These are phyloP conservation scores for Gnathonemus longibarbis DNA, from an alignment of 2,113 vertebrate species.

Conservation along the genomic window DNA sequence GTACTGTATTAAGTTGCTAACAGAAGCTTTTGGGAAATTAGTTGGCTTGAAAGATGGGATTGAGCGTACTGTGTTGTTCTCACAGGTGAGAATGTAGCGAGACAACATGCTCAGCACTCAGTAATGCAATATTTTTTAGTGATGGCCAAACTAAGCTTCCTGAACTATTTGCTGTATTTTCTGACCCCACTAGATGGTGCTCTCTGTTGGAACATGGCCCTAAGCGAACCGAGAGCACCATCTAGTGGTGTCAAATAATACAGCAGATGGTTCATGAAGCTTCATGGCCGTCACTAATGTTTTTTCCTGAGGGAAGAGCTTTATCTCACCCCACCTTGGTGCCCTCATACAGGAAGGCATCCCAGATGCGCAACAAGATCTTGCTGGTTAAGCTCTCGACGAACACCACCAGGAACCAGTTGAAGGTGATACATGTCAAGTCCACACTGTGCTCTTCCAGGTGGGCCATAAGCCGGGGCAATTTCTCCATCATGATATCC, in stretches of 20 bases:
- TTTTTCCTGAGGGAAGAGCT: neutral
- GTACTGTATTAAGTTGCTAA: neutral
- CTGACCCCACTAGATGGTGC: neutral
- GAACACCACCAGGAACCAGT: conserved; percentile 91
- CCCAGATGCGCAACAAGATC: conserved; percentile 85
- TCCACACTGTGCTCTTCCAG: conserved; percentile 71
- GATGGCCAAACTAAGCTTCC: neutral
- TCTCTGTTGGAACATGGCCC: neutral
- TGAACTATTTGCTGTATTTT: neutral
- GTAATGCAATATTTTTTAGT: neutral
- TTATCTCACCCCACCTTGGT: conserved; percentile 68
- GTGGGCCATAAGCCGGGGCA: conserved; percentile 76
- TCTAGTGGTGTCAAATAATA: neutral
- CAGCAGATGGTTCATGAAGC: neutral
- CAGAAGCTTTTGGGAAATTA: neutral
- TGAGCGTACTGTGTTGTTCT: neutral
- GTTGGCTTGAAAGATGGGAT: neutral
- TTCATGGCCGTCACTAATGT: neutral
- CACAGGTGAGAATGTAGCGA: neutral
- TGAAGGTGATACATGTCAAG: conserved; percentile 81
- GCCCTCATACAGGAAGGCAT: conserved; percentile 90
- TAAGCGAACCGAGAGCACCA: neutral
- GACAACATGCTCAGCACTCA: neutral
- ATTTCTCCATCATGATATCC: conserved; percentile 81
- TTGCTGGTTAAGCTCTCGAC: conserved; percentile 82